Evolutionary conservation across 2,888 invertebrate species (phyloP).

Genomic region (Drosophila austrosaltans): DNA sequence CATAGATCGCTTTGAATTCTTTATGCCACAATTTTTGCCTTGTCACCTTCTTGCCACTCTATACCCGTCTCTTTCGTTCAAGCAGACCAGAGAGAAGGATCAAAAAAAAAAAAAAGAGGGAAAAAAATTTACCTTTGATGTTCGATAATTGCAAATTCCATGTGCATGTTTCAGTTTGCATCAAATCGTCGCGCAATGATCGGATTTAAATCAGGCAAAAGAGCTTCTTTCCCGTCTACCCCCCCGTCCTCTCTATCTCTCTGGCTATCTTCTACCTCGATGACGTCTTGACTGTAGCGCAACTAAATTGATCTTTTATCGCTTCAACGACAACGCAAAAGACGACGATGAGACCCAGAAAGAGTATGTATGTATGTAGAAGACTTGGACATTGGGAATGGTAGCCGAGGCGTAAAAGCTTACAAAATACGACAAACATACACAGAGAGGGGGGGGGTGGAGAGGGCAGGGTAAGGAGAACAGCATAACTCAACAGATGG

Average conservation of each 20-base stretch:
- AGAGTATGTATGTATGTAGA: not conserved
- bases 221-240: not conserved
- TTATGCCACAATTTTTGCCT: not conserved
- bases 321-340: conserved; percentile 66
- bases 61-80: no score
- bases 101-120: not conserved
- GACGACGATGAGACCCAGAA: not conserved
- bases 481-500: conserved; percentile 68
- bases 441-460: not conserved
- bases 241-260: no score
- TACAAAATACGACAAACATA: conserved; percentile 77
- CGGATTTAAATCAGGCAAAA: conserved; percentile 81
- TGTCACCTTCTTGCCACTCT: no score
- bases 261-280: conserved; percentile 23
- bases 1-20: not conserved
- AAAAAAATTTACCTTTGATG: conserved; percentile 69
- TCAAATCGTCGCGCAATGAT: conserved; percentile 79
- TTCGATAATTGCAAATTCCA: conserved; percentile 83
- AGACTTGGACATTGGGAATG: conserved; percentile 27
- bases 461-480: conserved; percentile 20
- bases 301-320: conserved; percentile 83
- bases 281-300: conserved; percentile 68
- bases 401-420: conserved; percentile 76
- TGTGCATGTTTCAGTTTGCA: conserved; percentile 80
- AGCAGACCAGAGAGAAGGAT: no score